Conservation (phyloP, 1,140 invertebrate genomes). For the Drosophila watanabei region DNA sequence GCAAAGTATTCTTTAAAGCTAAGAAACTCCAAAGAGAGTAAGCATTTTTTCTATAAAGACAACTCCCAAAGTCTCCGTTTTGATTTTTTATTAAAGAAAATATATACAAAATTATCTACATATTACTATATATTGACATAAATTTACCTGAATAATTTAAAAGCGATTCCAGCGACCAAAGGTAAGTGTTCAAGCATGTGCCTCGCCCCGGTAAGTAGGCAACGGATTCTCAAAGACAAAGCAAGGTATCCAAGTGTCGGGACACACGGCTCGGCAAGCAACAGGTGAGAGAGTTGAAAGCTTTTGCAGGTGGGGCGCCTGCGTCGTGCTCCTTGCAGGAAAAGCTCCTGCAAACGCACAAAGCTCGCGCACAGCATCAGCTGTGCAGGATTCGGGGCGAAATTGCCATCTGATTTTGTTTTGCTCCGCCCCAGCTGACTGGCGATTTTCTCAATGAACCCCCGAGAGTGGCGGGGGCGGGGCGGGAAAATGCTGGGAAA, state of each 20-base stretch:
- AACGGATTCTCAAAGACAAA: fast-evolving
- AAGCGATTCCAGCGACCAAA: background rate
- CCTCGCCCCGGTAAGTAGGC: background rate
- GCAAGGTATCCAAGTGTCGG: background rate
- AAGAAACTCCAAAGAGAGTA: background rate
- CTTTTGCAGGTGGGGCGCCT: conserved; percentile 47
- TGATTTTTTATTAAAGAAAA: background rate
- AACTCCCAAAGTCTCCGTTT: background rate
- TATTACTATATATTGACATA: no score
- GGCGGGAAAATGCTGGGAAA: conserved; percentile 2
- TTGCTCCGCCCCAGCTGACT: conserved; percentile 50
- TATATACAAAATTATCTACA: background rate
- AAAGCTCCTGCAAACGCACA: conserved; percentile 24
- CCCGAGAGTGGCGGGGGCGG: background rate
- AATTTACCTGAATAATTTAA: background rate
- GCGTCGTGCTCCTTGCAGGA: conserved; percentile 3
- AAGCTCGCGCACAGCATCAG: conserved; percentile 67
- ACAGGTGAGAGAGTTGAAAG: conserved; percentile 24
- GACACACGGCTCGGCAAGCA: conserved; percentile 15
- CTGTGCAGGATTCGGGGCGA: conserved; percentile 67
- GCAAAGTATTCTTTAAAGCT: background rate
- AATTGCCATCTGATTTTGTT: conserved; percentile 76
- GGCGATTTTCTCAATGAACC: conserved; percentile 39
- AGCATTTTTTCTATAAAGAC: background rate
- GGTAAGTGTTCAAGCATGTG: background rate